Base-by-base conservation (phyloP, 2,113 vertebrate genomes). In the Tretioscincus oriximinensis region DNA sequence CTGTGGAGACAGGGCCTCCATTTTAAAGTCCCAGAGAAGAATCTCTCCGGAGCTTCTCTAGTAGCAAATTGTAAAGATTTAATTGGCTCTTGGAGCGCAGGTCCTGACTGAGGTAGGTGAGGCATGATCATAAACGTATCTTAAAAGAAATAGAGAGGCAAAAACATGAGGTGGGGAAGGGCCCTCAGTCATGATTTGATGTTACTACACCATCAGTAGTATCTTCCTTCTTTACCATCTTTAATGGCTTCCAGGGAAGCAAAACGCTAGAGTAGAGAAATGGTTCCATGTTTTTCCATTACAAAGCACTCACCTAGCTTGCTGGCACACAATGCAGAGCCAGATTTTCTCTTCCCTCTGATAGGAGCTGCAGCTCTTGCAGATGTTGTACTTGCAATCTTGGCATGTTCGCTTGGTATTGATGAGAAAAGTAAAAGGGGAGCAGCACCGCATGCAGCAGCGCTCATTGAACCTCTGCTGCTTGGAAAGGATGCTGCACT, bases 371-470 rank as follows among this genome's bases (percentile, higher is more conserved):
- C 98, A 99, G 95, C 91, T 94, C 95, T 97, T 98, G 95, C 98
- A 99, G 90, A 99, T 95, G 84, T 97, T 98, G 95, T 96, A 99
- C 85, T 94, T 96, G 93, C 98, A 99, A 85, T 99, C 97, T 47
- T 96, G 94, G 64, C 98, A 99, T 76, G 90, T 95, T 29, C 96
- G 95, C 90, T 96, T 97, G 86, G 96, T 96, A 93, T 99, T 99
- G 93, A 99, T 94, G 26, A 99, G 96, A 89, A 99, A 99, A 7
- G 97, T 97, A 95, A 99, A 99, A 82, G 98, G 97, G 4, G 95
- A 87, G 64, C 98, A 99, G 94, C 98, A 99, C 88, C 98, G 97
- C 93, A 99, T 99, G 84, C 98, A 99, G 94, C 98, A 99, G 90
- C 95, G 97, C 89, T 99, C 96, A 9, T 98, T 97, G 88, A 99